Percentiles rank a stretch among this genome's conserved stretches.
Evolutionary conservation across 1,140 invertebrate species (phyloP).

Genomic region (Philopotamus ludificatus): DNA sequence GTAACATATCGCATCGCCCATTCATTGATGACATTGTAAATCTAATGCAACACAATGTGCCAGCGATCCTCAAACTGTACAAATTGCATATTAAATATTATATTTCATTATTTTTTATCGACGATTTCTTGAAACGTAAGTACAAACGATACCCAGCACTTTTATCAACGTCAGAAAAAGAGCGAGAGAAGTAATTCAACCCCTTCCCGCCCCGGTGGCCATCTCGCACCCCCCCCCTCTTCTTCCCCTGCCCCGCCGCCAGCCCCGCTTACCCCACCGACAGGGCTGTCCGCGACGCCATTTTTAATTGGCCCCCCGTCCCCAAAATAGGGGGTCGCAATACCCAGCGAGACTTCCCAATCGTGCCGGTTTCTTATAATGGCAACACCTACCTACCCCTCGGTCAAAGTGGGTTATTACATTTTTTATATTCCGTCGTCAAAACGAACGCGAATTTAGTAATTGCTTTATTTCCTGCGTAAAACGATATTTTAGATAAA

Average conservation of each 20-base stretch:
- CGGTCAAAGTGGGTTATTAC: neutral
- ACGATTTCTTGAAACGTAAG: conserved; percentile 23
- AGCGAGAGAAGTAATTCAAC: conserved; percentile 28
- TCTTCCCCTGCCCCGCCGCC: neutral
- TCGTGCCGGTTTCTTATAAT: conserved; percentile 28
- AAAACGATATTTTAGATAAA: too few relatives aligned
- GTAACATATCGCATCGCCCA: too few relatives aligned
- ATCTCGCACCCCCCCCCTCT: neutral
- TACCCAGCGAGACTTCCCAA: conserved; percentile 13
- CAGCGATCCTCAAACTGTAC: too few relatives aligned
- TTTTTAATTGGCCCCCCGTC: conserved; percentile 23
- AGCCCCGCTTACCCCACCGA: neutral
- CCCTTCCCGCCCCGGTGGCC: conserved; percentile 1
- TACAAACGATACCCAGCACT: conserved; percentile 28
- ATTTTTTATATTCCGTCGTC: neutral
- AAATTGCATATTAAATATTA: too few relatives aligned
- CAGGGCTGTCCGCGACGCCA: conserved; percentile 24
- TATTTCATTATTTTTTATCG: too few relatives aligned
- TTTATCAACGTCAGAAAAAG: conserved; percentile 32
- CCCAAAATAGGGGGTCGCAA: conserved; percentile 1
- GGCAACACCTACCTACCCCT: conserved; percentile 4
- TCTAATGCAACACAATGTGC: too few relatives aligned
- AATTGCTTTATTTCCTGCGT: too few relatives aligned
- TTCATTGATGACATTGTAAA: too few relatives aligned
- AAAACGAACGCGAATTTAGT: too few relatives aligned